Evolutionary conservation across 2,888 invertebrate species (phyloP), one percentile per base, ranked within the genome.

Genomic region (Campoplex capitator): DNA sequence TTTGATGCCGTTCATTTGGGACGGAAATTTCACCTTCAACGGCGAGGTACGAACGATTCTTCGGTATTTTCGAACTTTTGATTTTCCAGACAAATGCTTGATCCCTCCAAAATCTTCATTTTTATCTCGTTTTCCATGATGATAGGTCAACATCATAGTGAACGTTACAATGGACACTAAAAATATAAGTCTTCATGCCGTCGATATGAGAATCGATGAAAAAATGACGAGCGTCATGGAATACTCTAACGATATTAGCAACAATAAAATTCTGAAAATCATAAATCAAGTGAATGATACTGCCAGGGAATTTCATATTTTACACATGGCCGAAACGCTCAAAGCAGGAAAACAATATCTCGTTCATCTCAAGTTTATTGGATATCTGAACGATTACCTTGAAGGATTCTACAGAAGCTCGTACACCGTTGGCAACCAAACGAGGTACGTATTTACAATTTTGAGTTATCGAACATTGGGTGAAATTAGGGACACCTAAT

Each of bases 371-470:
- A 96, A 96, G 73, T 98, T 96, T 92, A 95, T 95, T 7, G 98
- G 98, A 0, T 95, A 96, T 85, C 95, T 98, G 76, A 97, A 97
- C 91, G 97, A 98, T 92, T 95, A 96, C 89, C 95, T 98, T 54
- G 96, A 97, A 91, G 98, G 98, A 67, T 98, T 98, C 94, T 98
- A 98, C 92, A 95, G 97, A 90, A 98, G 97, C 94, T 97, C 97
- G 0, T 98, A 98, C 93, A 95, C 95, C 89, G 96, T 96, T 88
- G 96, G 96, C 87, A 97, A 96, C 89, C 95, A 96, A 82, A 97
- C 96, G 90, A 97, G 96, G 97, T 97, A 94, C 95, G 95, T 28
- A 48, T 71, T 51, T 45, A 7, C 7, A 2, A 51, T 51, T n/a
- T n/a, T 4, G 3, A 6, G 18, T 18, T 4, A 18, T 11, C 7